Conservation (phyloP, 2,797 vertebrate species). For the Geotrypetes seraphini region DNA sequence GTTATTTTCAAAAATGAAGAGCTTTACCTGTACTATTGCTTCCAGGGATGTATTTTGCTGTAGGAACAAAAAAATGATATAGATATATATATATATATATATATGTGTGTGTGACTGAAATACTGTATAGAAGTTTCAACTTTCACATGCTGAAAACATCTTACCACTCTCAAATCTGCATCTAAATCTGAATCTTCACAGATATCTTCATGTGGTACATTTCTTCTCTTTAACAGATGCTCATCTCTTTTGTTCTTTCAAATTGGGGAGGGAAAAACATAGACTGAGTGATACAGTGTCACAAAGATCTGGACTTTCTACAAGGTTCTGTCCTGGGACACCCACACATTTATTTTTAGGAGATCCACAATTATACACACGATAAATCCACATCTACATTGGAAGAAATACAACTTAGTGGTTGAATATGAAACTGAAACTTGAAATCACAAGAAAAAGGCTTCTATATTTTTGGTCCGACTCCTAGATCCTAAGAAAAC, state of each 20-base stretch:
- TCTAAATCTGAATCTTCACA: slow-evolving; percentile 93
- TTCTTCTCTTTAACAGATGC: slow-evolving; percentile 94
- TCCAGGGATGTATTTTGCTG: slow-evolving; percentile 98
- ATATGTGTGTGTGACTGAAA: not conserved
- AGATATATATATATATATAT: not conserved
- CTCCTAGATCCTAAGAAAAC: no score
- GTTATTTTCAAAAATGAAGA: not conserved
- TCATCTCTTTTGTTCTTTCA: slow-evolving; percentile 93
- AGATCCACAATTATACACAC: no score
- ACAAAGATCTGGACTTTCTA: no score
- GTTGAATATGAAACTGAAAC: no score
- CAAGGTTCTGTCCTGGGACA: no score
- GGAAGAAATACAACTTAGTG: no score
- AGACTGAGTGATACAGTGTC: no score
- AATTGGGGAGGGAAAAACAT: not conserved
- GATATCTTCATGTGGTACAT: slow-evolving; percentile 91
- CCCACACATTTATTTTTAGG: no score
- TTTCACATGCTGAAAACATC: not conserved
- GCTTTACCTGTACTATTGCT: slow-evolving; percentile 95
- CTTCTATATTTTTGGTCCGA: no score
- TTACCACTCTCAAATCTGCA: slow-evolving; percentile 90
- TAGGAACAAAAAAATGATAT: slow-evolving; percentile 22
- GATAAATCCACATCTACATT: no score
- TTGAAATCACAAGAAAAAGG: no score
- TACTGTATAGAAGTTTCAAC: no score